These are phyloP conservation scores for Cacoxenus indagator DNA, from an alignment of 2,888 invertebrate genomes.

Conservation along the genomic window DNA sequence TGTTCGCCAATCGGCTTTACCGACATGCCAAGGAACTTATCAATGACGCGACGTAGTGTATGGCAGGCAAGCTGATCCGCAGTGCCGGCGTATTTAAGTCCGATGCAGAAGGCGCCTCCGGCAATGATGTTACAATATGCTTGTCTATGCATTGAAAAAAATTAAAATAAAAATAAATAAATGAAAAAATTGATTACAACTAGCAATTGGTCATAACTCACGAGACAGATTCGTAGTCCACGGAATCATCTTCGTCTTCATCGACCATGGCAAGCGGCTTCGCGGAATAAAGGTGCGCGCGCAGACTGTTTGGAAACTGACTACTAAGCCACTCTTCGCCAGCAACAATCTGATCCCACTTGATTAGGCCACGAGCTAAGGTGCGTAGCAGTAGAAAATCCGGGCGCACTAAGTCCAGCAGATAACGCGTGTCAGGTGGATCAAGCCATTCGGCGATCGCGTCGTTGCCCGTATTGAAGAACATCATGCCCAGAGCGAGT, in stretches of 20 bases:
- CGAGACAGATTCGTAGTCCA: conserved; percentile 96
- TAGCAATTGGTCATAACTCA: too few relatives aligned
- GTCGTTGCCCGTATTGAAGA: conserved; percentile 85
- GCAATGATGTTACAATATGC: conserved; percentile 97
- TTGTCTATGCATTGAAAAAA: conserved; percentile 76
- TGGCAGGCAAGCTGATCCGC: conserved; percentile 85
- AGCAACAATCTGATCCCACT: conserved; percentile 90
- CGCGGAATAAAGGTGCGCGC: conserved; percentile 63
- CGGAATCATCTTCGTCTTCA: conserved; percentile 72
- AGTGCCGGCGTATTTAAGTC: conserved; percentile 93
- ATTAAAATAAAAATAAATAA: neutral
- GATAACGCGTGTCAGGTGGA: conserved; percentile 89
- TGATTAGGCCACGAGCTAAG: conserved; percentile 84
- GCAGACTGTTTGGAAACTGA: conserved; percentile 84
- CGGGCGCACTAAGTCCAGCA: conserved; percentile 91
- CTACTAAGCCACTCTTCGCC: conserved; percentile 86
- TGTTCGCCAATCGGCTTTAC: conserved; percentile 86
- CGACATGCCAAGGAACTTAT: conserved; percentile 65
- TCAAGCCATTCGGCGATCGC: conserved; percentile 93
- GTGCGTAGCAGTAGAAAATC: conserved; percentile 89
- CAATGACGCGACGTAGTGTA: conserved; percentile 73
- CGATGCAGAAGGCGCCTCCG: conserved; percentile 94
- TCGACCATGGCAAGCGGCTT: conserved; percentile 73
- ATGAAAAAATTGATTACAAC: neutral
- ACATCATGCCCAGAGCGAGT: conserved; percentile 93